A percentile compares a stretch with the other conserved stretches of the same genome.
phyloP scores from a whole-genome alignment of 2,797 vertebrate species.

The Setipinna tenuifilis region DNA sequence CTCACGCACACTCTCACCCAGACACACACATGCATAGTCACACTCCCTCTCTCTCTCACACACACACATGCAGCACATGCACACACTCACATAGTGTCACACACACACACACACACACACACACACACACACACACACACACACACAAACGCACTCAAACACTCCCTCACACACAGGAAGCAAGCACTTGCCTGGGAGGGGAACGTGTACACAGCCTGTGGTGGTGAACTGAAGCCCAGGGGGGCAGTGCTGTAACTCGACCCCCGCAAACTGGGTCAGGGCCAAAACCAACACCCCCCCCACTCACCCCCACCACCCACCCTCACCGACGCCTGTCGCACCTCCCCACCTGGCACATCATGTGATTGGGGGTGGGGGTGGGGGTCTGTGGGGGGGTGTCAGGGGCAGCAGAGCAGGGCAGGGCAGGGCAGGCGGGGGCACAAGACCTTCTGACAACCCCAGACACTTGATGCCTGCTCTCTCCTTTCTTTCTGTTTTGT shows the following conservation, averaged over 20 bases:
- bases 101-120: too few species aligned
- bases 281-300: slow-evolving; percentile 40
- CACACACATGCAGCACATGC: too few species aligned
- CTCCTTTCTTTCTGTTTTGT: not conserved
- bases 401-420: too few species aligned
- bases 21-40: too few species aligned
- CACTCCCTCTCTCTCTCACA: too few species aligned
- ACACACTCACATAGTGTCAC: too few species aligned
- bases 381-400: too few species aligned
- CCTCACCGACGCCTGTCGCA: not conserved
- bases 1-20: too few species aligned
- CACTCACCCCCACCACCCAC: not conserved
- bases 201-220: not conserved
- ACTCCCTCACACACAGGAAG: too few species aligned
- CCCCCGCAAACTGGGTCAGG: slow-evolving; percentile 33
- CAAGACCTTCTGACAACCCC: not conserved
- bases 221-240: not conserved
- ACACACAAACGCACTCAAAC: too few species aligned
- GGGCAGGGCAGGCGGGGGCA: not conserved
- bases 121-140: too few species aligned
- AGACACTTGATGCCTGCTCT: not conserved
- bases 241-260: slow-evolving; percentile 34
- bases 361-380: not conserved
- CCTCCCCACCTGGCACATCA: not conserved
- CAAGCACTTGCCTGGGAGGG: too few species aligned